Evolutionary conservation across 2,888 invertebrate species (phyloP).

Genomic region (Amphimallon solstitiale): DNA sequence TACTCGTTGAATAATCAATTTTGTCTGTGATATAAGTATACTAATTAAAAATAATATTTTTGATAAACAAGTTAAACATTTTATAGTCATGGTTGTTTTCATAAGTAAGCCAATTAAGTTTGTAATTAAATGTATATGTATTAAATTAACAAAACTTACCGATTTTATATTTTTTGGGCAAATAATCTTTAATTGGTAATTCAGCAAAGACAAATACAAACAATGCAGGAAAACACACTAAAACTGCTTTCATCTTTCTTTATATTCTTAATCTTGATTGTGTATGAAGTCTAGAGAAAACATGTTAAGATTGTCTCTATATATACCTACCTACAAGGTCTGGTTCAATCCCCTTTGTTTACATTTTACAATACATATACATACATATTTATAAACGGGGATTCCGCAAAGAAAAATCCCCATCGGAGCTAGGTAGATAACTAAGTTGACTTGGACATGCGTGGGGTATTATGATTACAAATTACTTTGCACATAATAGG

Average conservation of each 20-base stretch:
- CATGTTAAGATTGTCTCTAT: neutral
- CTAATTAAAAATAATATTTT: too few relatives aligned
- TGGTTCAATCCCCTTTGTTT: too few relatives aligned
- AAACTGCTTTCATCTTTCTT: neutral
- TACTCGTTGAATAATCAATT: too few relatives aligned
- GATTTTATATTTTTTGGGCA: conserved; percentile 2
- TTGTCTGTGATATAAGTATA: too few relatives aligned
- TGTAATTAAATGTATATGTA: neutral
- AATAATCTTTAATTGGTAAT: neutral
- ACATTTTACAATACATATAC: too few relatives aligned
- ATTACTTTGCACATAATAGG: too few relatives aligned
- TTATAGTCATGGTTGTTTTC: neutral
- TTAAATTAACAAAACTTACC: conserved; percentile 9
- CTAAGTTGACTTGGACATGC: too few relatives aligned
- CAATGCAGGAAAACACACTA: neutral
- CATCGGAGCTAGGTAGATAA: too few relatives aligned
- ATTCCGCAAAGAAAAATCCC: too few relatives aligned
- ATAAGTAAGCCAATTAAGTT: neutral
- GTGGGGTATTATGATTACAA: too few relatives aligned
- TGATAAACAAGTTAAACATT: neutral
- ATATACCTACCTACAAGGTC: too few relatives aligned
- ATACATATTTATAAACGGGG: too few relatives aligned
- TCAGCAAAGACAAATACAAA: neutral
- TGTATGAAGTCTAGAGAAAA: neutral
- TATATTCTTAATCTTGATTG: neutral